Evolutionary conservation across 2,888 invertebrate species (phyloP).

Genomic region (Ectobius pallidus): DNA sequence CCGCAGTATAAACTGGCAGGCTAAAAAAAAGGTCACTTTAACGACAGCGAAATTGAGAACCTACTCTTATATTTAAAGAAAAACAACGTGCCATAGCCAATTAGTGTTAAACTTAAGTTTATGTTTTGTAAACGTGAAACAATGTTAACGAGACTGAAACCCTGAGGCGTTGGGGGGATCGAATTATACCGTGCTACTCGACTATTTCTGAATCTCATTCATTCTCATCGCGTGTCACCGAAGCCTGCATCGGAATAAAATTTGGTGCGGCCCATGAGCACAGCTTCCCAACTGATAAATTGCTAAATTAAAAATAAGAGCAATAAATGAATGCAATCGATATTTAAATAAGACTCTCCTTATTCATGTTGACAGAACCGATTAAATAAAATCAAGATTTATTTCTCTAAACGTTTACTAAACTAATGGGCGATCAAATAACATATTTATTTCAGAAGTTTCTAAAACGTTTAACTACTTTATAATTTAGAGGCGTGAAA

Average conservation of each 20-base stretch:
- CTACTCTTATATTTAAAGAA: neutral
- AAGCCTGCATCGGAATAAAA: neutral
- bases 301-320: neutral
- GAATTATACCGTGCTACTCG: neutral
- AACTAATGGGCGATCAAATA: neutral
- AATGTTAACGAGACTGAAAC: constrained; percentile 8
- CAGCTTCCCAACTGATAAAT: neutral
- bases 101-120: constrained; percentile 1
- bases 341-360: neutral
- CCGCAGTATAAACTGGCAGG: neutral
- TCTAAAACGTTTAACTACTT: no score
- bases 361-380: neutral
- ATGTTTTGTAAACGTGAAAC: constrained; percentile 3
- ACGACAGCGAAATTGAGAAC: neutral
- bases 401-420: neutral
- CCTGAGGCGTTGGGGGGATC: neutral
- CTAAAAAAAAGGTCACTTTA: neutral
- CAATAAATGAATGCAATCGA: neutral
- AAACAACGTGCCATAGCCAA: neutral
- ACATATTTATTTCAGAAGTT: no score
- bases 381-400: neutral
- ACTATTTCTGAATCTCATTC: constrained; percentile 6
- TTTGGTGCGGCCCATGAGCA: no score
- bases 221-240: neutral
- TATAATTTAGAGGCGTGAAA: no score